Base-by-base conservation (phyloP, 64 coral and sea anemone species). In the Dendrophyllia cribrosa region DNA sequence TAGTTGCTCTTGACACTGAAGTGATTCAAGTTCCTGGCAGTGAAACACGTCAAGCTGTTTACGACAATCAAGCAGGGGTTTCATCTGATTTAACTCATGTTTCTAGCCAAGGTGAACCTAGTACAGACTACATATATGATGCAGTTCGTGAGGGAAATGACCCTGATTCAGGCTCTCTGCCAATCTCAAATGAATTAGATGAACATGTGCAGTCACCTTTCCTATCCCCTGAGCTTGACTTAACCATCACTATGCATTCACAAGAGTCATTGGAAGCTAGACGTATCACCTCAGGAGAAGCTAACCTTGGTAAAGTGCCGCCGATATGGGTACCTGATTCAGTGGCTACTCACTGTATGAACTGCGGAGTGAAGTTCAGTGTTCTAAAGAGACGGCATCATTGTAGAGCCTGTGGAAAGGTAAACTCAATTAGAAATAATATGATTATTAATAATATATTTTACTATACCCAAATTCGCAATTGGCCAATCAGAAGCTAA, bases 331-430 rank as follows among this genome's bases (percentile, higher is more conserved):
- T 98, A 2, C 96, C 96, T 44, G 96, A 98, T 58, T 67, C 76
- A 21, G 87, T 92, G 12, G 96, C 93, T 45, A 83, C 87, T 7
- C 87, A 88, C 21, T 98, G 96, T 66, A 98, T 96, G 96, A 98
- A 88, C 66, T 98, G 96, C 66, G 90, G 90, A 4, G 20, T 92
- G 8, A 98, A 96, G 50, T 98, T 98, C 44, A 89, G 81, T 83
- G 55, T 98, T 7, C 74, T 98, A 5, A 98, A 88, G 69, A 92
- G 96, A 26, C 55, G 93, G 59, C 96, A 98, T 76, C 96, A 98
- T 76, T 98, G 96, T 65, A 89, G 97, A 74, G 97, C 97, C 21
- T 98, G 97, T 86, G 97, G 97, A 88, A 98, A 96, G 97, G 97
- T 98, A 95, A 4, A 9, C 16, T 25, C 9, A 3, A 56, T 56